A percentile compares a stretch with the other conserved stretches of the same genome.
Conservation (phyloP, 2,113 vertebrate species). For the Lampris incognitus region DNA sequence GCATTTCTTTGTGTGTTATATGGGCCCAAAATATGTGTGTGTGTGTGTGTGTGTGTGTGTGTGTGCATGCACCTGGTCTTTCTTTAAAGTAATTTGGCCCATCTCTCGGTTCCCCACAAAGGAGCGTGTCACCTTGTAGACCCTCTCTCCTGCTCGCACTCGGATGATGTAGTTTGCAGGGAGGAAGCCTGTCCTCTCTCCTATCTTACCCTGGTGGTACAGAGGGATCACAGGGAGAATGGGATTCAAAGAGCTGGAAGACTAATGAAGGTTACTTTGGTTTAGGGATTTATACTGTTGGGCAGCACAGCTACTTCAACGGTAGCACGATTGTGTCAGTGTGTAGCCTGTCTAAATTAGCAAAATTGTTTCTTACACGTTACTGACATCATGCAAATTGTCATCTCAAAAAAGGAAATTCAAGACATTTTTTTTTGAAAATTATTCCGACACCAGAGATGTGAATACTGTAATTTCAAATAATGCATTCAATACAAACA, state of each 20-base stretch:
- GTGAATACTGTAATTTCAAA: too few relatives aligned
- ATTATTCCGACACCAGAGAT: too few relatives aligned
- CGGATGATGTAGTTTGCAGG: constrained; percentile 92
- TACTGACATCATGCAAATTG: too few relatives aligned
- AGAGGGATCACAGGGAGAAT: not conserved
- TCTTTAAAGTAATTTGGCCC: constrained; percentile 93
- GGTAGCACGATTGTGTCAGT: not conserved
- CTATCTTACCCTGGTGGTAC: constrained; percentile 85
- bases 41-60: constrained; percentile 11
- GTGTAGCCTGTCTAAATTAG: too few relatives aligned
- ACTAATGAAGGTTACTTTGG: too few relatives aligned
- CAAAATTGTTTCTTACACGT: too few relatives aligned
- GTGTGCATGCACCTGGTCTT: constrained; percentile 85
- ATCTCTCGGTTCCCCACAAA: constrained; percentile 93
- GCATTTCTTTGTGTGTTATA: not conserved
- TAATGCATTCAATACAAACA: too few relatives aligned
- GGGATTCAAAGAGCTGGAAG: too few relatives aligned
- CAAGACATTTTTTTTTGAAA: too few relatives aligned
- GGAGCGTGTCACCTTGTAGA: constrained; percentile 88
- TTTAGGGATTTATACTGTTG: too few relatives aligned
- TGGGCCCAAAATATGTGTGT: not conserved
- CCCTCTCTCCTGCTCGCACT: constrained; percentile 86
- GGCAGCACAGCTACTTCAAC: not conserved
- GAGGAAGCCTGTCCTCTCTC: constrained; percentile 88
- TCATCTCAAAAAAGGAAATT: too few relatives aligned